Base-by-base conservation (phyloP, 2,113 vertebrate species). In the Neodontobutis hainanensis region DNA sequence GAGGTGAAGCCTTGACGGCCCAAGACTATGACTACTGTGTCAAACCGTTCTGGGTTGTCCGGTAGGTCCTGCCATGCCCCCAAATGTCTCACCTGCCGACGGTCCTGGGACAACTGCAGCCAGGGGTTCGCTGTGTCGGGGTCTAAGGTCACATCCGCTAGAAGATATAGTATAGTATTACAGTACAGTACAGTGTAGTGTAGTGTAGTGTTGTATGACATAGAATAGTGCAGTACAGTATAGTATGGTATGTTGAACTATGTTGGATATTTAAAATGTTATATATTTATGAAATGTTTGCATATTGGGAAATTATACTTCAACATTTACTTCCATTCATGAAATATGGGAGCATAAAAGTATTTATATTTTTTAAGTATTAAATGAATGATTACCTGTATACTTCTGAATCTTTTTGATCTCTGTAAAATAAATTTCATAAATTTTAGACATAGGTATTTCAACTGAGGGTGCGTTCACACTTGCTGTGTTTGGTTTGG, bases 11-110 rank as follows among this genome's bases (percentile, higher is more conserved):
- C 86, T 14, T 92, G 85, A 0, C 49, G 70, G 9, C 83, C 91
- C 47, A 94, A 77, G 6, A 90, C 88, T 11, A 93, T 91, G 66
- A 93, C 91, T 84, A 92, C 92, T 0, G 91, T 92, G 84, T 93
- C 91, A 0, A 94, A 94, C 9, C 92, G 90, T 0, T 89, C 86
- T 0, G 89, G 83, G 11, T 78, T 57, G 70, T 93, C 90, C 0
- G 88, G 89, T 14, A 94, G 86, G 84, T 92, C 90, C 83, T 92
- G 93, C 91, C 92, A 93, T 1, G 85, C 77, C 0, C 92, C 92
- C 60, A 92, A 81, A 57, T 93, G 92, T 40, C 92, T 84, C 70
- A 94, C 72, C 68, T 93, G 92, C 14, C 35, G 89, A 11, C 92
- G 60, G 74, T 93, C 91, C 72, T 93, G 91, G 0, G 93, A 94